Percentiles rank a stretch among this genome's conserved stretches.
Conservation (phyloP, 2,113 vertebrate species). For the Puntigrus tetrazona region DNA sequence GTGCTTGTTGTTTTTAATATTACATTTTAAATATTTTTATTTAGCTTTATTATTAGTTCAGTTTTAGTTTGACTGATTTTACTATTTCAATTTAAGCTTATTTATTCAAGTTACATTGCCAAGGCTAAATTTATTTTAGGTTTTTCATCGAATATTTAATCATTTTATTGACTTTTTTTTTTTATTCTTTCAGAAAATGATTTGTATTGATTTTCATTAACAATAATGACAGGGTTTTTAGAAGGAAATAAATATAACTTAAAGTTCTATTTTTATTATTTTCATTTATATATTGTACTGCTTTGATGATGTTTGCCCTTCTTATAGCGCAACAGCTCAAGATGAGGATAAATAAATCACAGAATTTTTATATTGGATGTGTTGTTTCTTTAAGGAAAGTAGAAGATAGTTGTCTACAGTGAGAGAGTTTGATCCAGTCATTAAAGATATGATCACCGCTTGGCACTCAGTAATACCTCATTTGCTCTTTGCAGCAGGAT, state of each 20-base stretch:
- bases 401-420: background rate
- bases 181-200: background rate
- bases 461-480: background rate
- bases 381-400: background rate
- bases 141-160: too few relatives aligned
- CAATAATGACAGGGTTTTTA: background rate
- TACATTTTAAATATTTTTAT: background rate
- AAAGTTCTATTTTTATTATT: too few relatives aligned
- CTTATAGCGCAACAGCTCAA: background rate
- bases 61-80: too few relatives aligned
- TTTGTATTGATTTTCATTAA: background rate
- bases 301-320: background rate
- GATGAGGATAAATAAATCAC: background rate
- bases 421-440: conserved; percentile 7
- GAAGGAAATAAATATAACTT: background rate
- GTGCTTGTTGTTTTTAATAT: background rate
- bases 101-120: background rate
- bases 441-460: background rate
- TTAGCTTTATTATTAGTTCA: too few relatives aligned
- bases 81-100: background rate
- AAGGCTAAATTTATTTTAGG: too few relatives aligned
- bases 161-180: background rate
- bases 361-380: background rate
- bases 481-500: background rate
- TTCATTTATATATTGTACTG: background rate